These are phyloP conservation scores for Drosophila truncata DNA, from an alignment of 1,140 invertebrate species.

Conservation along the genomic window DNA sequence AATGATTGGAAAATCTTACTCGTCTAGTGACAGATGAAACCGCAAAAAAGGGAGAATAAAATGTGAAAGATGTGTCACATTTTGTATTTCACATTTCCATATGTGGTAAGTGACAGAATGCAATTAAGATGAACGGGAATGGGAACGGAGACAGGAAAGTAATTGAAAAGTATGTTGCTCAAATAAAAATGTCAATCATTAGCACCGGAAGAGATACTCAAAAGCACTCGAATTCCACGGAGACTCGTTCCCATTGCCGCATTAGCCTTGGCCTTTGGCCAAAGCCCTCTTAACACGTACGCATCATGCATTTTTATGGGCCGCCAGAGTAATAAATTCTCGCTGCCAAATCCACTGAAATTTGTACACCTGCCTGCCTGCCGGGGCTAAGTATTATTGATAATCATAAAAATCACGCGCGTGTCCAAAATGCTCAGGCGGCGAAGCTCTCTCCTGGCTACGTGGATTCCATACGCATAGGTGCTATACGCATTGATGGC, in stretches of 20 bases:
- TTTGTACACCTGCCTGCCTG: slow-evolving; percentile 70
- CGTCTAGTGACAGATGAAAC: slow-evolving; percentile 37
- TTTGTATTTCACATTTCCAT: slow-evolving; percentile 29
- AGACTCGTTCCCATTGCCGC: slow-evolving; percentile 1
- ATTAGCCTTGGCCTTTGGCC: slow-evolving; percentile 28
- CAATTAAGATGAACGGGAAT: slow-evolving; percentile 41
- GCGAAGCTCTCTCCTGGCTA: slow-evolving; percentile 33
- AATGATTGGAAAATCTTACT: slow-evolving; percentile 55
- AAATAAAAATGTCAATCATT: slow-evolving; percentile 53
- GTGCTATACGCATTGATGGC: slow-evolving; percentile 37
- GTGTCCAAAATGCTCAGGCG: slow-evolving; percentile 68
- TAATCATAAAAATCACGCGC: slow-evolving; percentile 75
- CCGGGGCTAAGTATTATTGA: slow-evolving; percentile 69
- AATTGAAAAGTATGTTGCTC: slow-evolving; percentile 39
- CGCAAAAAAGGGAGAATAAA: slow-evolving; percentile 33
- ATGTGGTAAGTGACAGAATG: slow-evolving; percentile 55
- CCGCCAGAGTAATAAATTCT: slow-evolving; percentile 57
- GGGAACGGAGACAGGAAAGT: background rate
- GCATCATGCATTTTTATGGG: slow-evolving; percentile 70
- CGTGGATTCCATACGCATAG: slow-evolving; percentile 64
- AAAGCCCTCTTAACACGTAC: slow-evolving; percentile 54
- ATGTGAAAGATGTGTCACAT: slow-evolving; percentile 30
- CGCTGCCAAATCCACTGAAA: slow-evolving; percentile 66
- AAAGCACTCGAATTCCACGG: background rate
- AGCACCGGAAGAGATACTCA: slow-evolving; percentile 4